Evolutionary conservation across 2,888 invertebrate genomes (phyloP), one percentile per base, ranked within the genome.

Genomic region (Phoenoteleia sp.): DNA sequence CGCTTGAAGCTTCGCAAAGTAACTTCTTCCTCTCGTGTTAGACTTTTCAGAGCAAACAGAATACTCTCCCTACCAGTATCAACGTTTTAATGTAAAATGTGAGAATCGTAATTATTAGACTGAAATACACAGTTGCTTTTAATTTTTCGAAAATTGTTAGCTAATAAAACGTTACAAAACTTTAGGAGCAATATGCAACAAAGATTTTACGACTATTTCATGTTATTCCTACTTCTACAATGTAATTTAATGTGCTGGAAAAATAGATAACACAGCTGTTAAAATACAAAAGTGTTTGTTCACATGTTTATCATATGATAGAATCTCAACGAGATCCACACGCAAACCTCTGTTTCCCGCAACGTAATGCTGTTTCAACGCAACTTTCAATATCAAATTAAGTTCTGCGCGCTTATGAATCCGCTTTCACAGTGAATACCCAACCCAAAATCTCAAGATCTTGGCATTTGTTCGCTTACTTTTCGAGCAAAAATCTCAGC

Each of bases 301-400:
- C n/a, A n/a, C 21, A 3, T 23, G 11, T 17, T 21, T 23, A 23
- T 49, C 21, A 23, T 13, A 49, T 49, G 23, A 49, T 49, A 49
- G 49, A 23, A 23, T 49, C 23, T 49, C 23, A 15, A 11, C 11
- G 49, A n/a, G 49, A 9, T 23, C n/a, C n/a, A 23, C 49, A 23
- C 49, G 23, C 11, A 21, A 23, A 13, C 49, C 21, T 15, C 23
- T 23, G 33, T 45, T 67, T 33, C 52, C 52, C 21, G 36, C 21
- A 33, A 23, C 33, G 36, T 36, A 67, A 67, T n/a, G n/a, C n/a
- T n/a, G n/a, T 67, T 49, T 33, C 49, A 49, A 52, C 23, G 49
- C 33, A 21, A 67, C 58, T 58, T 58, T 58, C 58, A 13, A 23
- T 54, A 54, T 54, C 25, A 54, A 58, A 58, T 58, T 58, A 36